phyloP scores from a whole-genome alignment of 2,888 invertebrate species.

The Metellina segmentata region DNA sequence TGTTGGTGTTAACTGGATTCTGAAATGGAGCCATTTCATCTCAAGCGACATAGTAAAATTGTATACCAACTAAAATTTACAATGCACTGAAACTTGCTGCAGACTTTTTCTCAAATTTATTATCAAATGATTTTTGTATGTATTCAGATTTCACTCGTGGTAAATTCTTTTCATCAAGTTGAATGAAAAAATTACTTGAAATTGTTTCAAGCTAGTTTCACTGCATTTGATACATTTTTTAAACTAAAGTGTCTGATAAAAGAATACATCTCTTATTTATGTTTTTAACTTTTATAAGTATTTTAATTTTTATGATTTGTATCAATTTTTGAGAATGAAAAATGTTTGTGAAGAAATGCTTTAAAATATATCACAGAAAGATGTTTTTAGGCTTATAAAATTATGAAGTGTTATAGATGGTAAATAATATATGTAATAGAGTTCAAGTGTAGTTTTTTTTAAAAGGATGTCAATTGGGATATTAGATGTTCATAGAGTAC shows the following conservation, averaged over 20 bases:
- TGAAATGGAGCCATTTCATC: constrained; percentile 64
- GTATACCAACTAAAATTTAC: constrained; percentile 33
- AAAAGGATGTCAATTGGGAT: neutral
- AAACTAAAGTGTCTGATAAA: neutral
- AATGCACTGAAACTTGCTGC: constrained; percentile 34
- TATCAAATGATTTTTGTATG: neutral
- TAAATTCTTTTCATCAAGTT: too few species aligned
- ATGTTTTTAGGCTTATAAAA: constrained; percentile 71
- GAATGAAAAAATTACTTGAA: neutral
- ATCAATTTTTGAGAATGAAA: neutral
- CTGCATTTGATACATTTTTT: neutral
- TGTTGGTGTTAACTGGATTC: constrained; percentile 68
- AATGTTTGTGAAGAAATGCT: neutral
- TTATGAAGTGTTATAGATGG: constrained; percentile 41
- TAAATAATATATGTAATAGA: neutral
- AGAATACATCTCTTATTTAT: neutral
- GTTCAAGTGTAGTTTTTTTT: neutral
- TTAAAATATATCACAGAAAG: neutral
- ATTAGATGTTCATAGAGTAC: too few species aligned
- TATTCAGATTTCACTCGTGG: too few species aligned
- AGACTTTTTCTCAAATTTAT: neutral
- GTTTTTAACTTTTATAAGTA: neutral
- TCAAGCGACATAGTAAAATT: constrained; percentile 67
- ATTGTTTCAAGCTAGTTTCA: neutral
- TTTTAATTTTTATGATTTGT: neutral